Evolutionary conservation across 1,140 invertebrate species (phyloP).

Genomic region (Chymomyza costata): DNA sequence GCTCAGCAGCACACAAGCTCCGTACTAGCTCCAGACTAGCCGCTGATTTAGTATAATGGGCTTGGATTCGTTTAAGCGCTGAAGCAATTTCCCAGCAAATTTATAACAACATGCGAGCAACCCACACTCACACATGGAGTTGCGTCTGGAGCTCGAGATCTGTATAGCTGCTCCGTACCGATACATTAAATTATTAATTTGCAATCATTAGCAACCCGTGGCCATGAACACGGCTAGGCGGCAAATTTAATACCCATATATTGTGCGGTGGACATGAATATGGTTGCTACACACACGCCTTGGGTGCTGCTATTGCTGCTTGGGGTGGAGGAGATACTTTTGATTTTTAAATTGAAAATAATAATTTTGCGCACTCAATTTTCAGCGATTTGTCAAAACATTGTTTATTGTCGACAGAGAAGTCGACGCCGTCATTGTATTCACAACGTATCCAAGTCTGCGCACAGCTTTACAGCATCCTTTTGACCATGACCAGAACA

Average conservation of each 20-base stretch:
- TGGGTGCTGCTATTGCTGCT: slow-evolving; percentile 14
- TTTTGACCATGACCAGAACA: slow-evolving; percentile 1
- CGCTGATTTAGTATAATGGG: slow-evolving; percentile 56
- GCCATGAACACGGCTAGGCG: slow-evolving; percentile 39
- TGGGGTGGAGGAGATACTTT: slow-evolving; percentile 19
- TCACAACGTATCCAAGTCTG: slow-evolving; percentile 28
- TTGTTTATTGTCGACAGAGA: slow-evolving; percentile 72
- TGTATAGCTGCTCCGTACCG: too few relatives aligned
- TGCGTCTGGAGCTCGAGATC: slow-evolving; percentile 24
- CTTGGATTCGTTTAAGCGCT: too few relatives aligned
- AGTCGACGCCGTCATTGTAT: slow-evolving; percentile 7
- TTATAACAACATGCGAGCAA: slow-evolving; percentile 42
- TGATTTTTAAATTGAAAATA: slow-evolving; percentile 75
- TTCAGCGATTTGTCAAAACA: slow-evolving; percentile 75
- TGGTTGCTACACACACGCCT: slow-evolving; percentile 33
- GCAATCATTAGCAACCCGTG: slow-evolving; percentile 69
- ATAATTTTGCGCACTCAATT: slow-evolving; percentile 75
- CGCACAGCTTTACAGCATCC: slow-evolving; percentile 16
- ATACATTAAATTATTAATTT: slow-evolving; percentile 75
- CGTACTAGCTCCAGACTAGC: too few relatives aligned
- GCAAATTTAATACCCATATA: slow-evolving; percentile 72
- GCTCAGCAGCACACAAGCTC: too few relatives aligned
- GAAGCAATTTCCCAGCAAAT: slow-evolving; percentile 41
- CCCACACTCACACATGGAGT: slow-evolving; percentile 24
- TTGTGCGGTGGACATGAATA: slow-evolving; percentile 33